phyloP scores from a whole-genome alignment of 2,113 vertebrate genomes.

The Illadopsis cleaveri region DNA sequence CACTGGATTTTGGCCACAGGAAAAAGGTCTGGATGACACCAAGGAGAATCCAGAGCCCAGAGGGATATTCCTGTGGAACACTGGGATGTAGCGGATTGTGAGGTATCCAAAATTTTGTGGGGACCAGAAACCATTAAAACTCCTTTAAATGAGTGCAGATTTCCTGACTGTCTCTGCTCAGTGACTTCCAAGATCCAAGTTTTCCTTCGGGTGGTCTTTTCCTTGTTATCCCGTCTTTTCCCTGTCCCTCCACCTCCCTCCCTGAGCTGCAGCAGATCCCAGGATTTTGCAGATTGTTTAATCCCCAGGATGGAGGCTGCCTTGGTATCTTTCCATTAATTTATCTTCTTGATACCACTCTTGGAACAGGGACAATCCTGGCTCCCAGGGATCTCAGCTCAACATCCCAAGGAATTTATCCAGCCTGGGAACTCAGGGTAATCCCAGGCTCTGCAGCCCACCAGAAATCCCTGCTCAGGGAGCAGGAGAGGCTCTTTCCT shows the following conservation, averaged over 20 bases:
- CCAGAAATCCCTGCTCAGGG: background rate
- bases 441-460: background rate
- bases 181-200: too few species aligned
- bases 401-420: background rate
- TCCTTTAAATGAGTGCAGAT: background rate
- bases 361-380: background rate
- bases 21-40: background rate
- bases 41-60: background rate
- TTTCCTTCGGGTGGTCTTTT: background rate
- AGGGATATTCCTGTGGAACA: fast-evolving
- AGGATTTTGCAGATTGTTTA: background rate
- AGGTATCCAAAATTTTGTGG: background rate
- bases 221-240: background rate
- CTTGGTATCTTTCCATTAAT: background rate
- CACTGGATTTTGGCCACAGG: fast-evolving
- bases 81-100: background rate
- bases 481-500: background rate
- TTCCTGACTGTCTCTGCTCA: background rate
- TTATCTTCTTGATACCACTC: background rate
- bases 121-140: background rate
- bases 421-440: background rate
- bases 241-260: background rate
- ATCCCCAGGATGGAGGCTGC: background rate
- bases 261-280: background rate
- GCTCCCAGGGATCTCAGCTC: background rate